Conservation (phyloP, 2,113 vertebrate genomes). For the Riparia riparia region DNA sequence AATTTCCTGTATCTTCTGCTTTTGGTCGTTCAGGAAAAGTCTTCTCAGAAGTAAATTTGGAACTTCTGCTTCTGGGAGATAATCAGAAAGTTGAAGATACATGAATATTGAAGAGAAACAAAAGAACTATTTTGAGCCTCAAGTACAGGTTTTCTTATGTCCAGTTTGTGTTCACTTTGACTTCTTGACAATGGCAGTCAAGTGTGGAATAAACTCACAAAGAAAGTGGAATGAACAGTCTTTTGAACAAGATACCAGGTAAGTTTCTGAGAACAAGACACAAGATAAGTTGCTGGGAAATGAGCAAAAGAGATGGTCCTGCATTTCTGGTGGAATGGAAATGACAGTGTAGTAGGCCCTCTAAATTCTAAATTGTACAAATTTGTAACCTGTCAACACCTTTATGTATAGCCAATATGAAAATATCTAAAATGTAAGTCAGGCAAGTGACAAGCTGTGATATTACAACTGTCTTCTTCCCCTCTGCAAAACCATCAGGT, state of each 20-base stretch:
- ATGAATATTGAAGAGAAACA: slow-evolving; percentile 37
- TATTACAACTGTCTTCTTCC: not conserved
- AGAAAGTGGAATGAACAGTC: not conserved
- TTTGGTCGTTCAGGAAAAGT: slow-evolving; percentile 5
- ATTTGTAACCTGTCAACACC: not conserved
- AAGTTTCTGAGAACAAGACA: not conserved
- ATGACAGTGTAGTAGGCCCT: not conserved
- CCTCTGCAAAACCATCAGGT: not conserved
- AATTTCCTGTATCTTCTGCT: slow-evolving; percentile 7
- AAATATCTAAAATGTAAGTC: not conserved
- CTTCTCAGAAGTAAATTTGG: slow-evolving; percentile 29
- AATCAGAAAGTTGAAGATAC: not conserved
- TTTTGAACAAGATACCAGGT: not conserved
- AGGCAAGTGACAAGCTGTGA: not conserved
- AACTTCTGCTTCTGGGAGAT: slow-evolving; percentile 26
- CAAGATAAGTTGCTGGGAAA: not conserved
- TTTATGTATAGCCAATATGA: not conserved
- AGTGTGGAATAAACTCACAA: not conserved
- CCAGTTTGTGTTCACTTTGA: not conserved
- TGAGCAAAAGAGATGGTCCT: not conserved
- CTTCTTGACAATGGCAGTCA: not conserved
- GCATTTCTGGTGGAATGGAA: not conserved
- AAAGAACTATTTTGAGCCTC: slow-evolving; percentile 23
- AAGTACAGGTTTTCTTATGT: not conserved
- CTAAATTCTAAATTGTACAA: not conserved